Base-by-base conservation (phyloP, 2,113 vertebrate species). In the Machaerirhynchus nigripectus region DNA sequence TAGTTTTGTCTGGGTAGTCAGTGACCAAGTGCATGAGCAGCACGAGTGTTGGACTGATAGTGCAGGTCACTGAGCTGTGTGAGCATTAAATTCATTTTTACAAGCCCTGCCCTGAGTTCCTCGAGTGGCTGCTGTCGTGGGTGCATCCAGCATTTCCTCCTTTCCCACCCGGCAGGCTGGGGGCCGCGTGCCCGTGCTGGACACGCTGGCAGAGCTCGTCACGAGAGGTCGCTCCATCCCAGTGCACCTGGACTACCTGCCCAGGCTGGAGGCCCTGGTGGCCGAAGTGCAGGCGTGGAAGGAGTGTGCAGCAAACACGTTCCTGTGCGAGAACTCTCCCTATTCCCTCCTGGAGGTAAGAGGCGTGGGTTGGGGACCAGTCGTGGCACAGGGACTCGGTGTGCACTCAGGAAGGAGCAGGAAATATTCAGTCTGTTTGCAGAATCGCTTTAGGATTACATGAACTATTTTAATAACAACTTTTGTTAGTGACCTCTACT, bases 271-370 rank as follows among this genome's bases (percentile, higher is more conserved):
- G 96, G 95, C 97, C 21, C 88, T 99, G 75, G 98, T 99, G 87
- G 94, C 97, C 0, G 98, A 99, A 70, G 99, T 99, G 74, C 98
- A 99, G 49, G 97, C 98, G 0, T 99, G 99, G 99, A 99, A 98
- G 96, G 98, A 99, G 67, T 98, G 98, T 71, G 99, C 98, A 84
- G 97, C 98, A 11, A 96, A 97, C 89, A 98, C 98, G 0, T 99
- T 99, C 82, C 98, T 99, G 85, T 97, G 92, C 0, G 98, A 99
- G 95, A 98, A 98, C 91, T 99, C 99, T 3, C 96, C 98, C 0
- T 98, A 98, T 15, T 98, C 98, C 20, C 98, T 99, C 23, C 78
- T 99, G 55, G 99, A 99, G 99, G 99, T 99, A 96, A 97, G 96
- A 89, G 46, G 15, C 9, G 27, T 35, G 9, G 10, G 2, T 3